phyloP scores from a whole-genome alignment of 2,888 invertebrate species.

The Pachydiplax longipennis region DNA sequence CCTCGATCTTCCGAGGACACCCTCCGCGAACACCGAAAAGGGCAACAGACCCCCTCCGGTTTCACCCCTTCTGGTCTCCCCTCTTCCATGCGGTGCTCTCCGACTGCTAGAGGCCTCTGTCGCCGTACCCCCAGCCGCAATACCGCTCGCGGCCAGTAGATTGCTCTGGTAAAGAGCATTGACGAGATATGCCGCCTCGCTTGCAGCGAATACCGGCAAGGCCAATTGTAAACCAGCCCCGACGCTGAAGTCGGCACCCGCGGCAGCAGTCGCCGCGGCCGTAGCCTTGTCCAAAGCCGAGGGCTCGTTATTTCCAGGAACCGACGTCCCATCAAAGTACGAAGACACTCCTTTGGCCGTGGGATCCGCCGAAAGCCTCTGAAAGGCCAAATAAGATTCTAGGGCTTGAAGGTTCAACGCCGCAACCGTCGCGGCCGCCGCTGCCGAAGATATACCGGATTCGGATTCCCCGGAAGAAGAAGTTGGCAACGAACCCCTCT shows the following conservation, averaged over 20 bases:
- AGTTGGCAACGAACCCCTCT: conserved; percentile 45
- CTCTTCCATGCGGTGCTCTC: neutral
- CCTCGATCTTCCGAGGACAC: conserved; percentile 13
- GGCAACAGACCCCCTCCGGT: neutral
- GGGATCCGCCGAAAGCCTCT: conserved; percentile 69
- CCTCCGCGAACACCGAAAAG: conserved; percentile 33
- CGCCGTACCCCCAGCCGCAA: neutral
- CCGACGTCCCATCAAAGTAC: conserved; percentile 33
- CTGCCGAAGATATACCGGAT: conserved; percentile 66
- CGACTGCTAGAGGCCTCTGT: neutral
- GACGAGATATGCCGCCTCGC: conserved; percentile 26
- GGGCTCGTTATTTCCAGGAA: neutral
- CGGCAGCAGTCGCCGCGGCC: conserved; percentile 38
- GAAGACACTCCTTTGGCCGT: conserved; percentile 38
- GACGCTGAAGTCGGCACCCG: conserved; percentile 43
- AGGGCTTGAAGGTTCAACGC: conserved; percentile 85
- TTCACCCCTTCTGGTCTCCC: neutral
- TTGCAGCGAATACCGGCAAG: conserved; percentile 46
- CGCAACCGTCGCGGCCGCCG: conserved; percentile 66
- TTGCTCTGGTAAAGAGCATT: conserved; percentile 32
- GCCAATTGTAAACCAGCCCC: conserved; percentile 44
- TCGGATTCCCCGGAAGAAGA: conserved; percentile 48
- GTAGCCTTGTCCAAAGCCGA: conserved; percentile 25
- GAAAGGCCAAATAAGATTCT: conserved; percentile 84
- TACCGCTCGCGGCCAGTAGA: neutral